These are phyloP conservation scores for Oceanodroma leucorhoa DNA, from an alignment of 2,797 vertebrate species.

Conservation along the genomic window DNA sequence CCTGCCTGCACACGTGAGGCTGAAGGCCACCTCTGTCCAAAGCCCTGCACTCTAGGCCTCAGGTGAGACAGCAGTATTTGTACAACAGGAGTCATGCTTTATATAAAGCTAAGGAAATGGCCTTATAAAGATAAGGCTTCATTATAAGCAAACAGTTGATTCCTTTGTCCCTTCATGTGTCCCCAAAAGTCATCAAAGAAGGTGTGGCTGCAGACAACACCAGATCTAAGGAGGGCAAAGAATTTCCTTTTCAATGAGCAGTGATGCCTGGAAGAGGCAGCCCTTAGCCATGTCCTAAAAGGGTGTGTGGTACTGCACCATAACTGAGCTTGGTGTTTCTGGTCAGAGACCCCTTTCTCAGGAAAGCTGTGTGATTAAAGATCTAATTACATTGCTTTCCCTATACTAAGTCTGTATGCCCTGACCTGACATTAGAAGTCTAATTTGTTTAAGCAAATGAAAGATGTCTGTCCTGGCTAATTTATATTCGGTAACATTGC, in stretches of 20 bases:
- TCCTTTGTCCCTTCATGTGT: background rate
- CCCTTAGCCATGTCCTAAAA: background rate
- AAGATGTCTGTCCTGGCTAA: background rate
- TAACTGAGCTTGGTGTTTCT: background rate
- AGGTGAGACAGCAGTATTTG: background rate
- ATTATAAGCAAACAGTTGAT: background rate
- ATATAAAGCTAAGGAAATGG: background rate
- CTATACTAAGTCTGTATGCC: background rate
- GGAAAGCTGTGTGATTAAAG: constrained; percentile 15
- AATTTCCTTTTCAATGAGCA: background rate
- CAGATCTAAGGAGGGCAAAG: background rate
- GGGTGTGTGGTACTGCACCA: background rate
- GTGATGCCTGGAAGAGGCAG: background rate
- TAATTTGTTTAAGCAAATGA: constrained; percentile 30
- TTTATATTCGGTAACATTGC: background rate
- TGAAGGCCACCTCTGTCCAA: background rate
- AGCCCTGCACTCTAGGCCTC: background rate
- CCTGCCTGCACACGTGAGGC: fast-evolving
- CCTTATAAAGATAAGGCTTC: background rate
- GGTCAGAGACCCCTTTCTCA: background rate
- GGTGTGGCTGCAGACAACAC: background rate
- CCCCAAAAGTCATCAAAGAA: background rate
- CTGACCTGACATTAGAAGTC: background rate
- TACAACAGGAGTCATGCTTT: background rate
- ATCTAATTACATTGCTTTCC: background rate